Conservation (phyloP, 2,113 vertebrate genomes). For the Laterallus jamaicensis region DNA sequence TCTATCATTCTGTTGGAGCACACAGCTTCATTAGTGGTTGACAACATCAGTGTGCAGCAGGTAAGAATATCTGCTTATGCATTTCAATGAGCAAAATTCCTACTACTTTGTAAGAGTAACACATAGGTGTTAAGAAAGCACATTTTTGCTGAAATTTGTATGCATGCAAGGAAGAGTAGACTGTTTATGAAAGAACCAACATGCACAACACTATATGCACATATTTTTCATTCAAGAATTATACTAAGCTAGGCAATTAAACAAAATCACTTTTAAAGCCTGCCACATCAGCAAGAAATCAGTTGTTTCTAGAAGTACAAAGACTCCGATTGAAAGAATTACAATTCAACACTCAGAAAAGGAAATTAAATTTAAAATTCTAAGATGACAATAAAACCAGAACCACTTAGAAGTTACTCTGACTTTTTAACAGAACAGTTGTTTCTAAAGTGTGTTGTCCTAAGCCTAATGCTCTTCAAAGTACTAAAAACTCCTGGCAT, state of each 20-base stretch:
- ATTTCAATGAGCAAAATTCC: not conserved
- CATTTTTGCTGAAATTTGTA: not conserved
- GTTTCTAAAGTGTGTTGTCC: not conserved
- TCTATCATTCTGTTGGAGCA: not conserved
- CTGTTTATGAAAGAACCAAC: not conserved
- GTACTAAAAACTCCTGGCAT: not conserved
- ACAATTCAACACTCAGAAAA: not conserved
- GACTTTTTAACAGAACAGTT: conserved; percentile 15
- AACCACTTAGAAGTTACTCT: not conserved
- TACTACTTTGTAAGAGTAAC: not conserved
- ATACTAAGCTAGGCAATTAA: not conserved
- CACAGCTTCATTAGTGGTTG: conserved; percentile 2
- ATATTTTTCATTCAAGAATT: not conserved
- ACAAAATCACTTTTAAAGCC: not conserved
- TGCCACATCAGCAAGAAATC: not conserved
- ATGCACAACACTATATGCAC: not conserved
- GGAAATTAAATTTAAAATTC: not conserved
- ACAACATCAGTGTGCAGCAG: conserved; percentile 18
- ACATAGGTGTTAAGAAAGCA: not conserved
- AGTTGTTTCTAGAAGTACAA: not conserved
- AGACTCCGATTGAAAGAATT: not conserved
- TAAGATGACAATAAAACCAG: not conserved
- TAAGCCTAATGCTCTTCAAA: not conserved
- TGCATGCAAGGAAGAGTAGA: not conserved
- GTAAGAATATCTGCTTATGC: not conserved